Base-by-base conservation (phyloP, 2,797 vertebrate genomes). In the Cyprinodon diabolis region DNA sequence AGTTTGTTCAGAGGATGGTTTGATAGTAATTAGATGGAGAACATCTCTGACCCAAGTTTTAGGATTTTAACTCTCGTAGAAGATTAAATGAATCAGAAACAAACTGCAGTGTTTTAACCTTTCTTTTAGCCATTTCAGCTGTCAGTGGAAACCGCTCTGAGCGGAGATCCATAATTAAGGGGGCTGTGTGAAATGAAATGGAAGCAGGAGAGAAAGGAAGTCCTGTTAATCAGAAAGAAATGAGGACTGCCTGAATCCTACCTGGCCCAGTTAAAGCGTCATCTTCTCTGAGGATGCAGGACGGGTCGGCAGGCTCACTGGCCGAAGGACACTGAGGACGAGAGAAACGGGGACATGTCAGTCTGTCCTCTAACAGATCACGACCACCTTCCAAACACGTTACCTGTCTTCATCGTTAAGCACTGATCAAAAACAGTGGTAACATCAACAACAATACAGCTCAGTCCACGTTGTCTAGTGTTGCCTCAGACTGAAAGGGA, bases 211-310 rank as follows among this genome's bases (percentile, higher is more conserved):
- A 52, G 51, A 25, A 23, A 60, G 45, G 35, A 37, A 30, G 6
- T 58, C 60, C 72, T 51, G 25, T 71, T 72, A 76, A 73, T 76
- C 9, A 54, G 74, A n/a, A 65, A 54, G 30, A 48, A 75, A 58
- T 45, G 56, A 56, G 70, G 4, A 58, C 45, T 17, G 67, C 62
- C 55, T 66, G 48, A 83, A 48, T 84, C 93, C 76, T 94, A 99
- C 98, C 97, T 81, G 96, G 93, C 52, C 96, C 97, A 87, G 98
- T 91, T 54, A 96, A 94, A 23, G 94, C 95, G 63, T 94, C 92
- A 83, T 92, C 95, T 84, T 97, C 97, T 87, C 93, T 96, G 72
- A 95, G 91, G 11, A 87, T 92, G 76, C 91, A 67, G 67, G 89
- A 94, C 48, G 95, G 91, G 47, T 94, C 93, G 4, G 87, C 90